Conservation (phyloP, 2,888 invertebrate species). For the Malthinus seriepunctatus region DNA sequence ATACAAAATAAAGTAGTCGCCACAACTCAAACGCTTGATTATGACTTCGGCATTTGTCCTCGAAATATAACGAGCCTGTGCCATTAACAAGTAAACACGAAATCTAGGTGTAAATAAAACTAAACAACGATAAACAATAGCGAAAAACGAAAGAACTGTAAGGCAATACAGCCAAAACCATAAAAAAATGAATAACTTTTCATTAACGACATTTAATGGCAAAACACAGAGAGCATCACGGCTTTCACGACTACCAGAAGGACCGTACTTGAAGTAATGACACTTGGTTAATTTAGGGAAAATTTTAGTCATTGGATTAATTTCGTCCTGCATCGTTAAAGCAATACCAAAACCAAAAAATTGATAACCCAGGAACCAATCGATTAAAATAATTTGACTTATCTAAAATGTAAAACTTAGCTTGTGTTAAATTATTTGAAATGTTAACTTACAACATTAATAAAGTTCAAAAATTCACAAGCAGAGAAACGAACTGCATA, state of each 20-base stretch:
- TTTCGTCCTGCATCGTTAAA: constrained; percentile 55
- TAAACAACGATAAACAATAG: constrained; percentile 67
- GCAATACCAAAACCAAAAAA: constrained; percentile 65
- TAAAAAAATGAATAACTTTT: constrained; percentile 74
- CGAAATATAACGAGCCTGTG: constrained; percentile 62
- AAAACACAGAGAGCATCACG: constrained; percentile 73
- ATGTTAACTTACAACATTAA: constrained; percentile 67
- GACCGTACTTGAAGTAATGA: constrained; percentile 62
- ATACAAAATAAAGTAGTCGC: constrained; percentile 79
- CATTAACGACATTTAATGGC: constrained; percentile 77
- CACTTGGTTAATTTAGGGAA: constrained; percentile 74
- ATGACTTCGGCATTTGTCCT: constrained; percentile 56
- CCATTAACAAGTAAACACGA: constrained; percentile 64
- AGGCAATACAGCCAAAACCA: constrained; percentile 77
- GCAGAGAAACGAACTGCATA: constrained; percentile 69
- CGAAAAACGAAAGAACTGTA: constrained; percentile 62
- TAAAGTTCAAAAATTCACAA: constrained; percentile 75
- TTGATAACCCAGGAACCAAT: constrained; percentile 66
- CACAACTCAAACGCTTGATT: constrained; percentile 61
- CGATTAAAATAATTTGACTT: constrained; percentile 69
- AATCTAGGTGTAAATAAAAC: constrained; percentile 62
- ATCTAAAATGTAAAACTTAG: constrained; percentile 47
- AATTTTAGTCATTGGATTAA: constrained; percentile 65
- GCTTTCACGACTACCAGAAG: constrained; percentile 61
- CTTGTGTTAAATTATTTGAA: not conserved